Conservation (phyloP, 2,888 invertebrate species). For the Ametastegia equiseti region DNA sequence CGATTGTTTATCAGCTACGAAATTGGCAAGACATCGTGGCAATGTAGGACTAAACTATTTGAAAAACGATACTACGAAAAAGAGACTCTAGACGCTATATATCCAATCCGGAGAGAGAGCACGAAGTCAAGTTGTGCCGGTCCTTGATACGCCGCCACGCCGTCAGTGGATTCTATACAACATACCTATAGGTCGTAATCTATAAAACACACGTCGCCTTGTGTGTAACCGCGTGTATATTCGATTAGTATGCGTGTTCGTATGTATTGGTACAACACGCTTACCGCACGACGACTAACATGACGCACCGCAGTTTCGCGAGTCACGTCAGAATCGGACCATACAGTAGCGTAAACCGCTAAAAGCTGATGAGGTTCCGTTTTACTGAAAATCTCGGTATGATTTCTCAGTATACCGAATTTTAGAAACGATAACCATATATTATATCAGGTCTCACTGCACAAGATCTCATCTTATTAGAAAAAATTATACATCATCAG, state of each 20-base stretch:
- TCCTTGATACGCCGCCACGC: background rate
- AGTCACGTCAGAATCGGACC: background rate
- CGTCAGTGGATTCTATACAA: constrained; percentile 1
- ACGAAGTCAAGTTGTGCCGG: background rate
- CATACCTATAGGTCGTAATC: background rate
- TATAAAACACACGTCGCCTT: background rate
- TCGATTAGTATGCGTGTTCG: too few species aligned
- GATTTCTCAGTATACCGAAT: too few species aligned
- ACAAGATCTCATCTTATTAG: too few species aligned
- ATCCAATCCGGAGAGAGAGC: background rate
- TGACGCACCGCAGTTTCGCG: constrained; percentile 15
- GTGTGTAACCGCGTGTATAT: background rate
- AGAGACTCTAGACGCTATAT: background rate
- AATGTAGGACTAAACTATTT: background rate
- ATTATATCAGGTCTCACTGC: too few species aligned
- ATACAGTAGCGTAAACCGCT: constrained; percentile 12
- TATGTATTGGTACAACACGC: background rate
- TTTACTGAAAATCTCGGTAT: too few species aligned
- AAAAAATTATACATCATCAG: too few species aligned
- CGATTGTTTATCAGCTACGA: background rate
- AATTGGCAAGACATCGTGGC: background rate
- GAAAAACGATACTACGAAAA: background rate
- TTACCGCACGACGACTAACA: background rate
- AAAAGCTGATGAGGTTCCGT: background rate
- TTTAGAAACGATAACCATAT: too few species aligned